These are phyloP conservation scores for Diploptera punctata DNA, from an alignment of 2,888 invertebrate genomes.

Conservation along the genomic window DNA sequence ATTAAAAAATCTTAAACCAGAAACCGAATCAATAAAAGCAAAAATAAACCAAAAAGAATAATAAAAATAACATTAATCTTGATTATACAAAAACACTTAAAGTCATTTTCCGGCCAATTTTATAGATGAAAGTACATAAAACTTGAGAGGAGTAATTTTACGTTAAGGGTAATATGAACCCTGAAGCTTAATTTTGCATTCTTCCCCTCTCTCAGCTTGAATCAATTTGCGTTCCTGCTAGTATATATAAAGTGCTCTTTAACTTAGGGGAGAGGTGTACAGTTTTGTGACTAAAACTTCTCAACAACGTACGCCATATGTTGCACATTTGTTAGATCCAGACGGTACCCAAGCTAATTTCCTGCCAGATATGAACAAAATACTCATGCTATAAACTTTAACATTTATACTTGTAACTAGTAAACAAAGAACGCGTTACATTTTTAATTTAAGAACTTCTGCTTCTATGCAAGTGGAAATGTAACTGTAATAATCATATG, in stretches of 20 bases:
- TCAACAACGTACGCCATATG: background rate
- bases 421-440: too few relatives aligned
- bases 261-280: background rate
- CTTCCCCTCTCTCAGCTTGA: constrained; percentile 1
- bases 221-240: background rate
- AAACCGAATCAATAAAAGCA: too few relatives aligned
- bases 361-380: background rate
- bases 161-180: background rate
- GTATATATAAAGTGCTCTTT: constrained; percentile 3
- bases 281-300: background rate
- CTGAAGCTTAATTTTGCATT: background rate
- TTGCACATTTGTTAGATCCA: background rate
- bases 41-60: too few relatives aligned
- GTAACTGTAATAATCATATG: too few relatives aligned
- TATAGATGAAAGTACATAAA: too few relatives aligned
- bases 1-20: too few relatives aligned
- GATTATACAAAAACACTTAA: too few relatives aligned
- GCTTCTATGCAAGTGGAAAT: too few relatives aligned
- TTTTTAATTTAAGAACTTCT: too few relatives aligned
- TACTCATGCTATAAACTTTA: constrained; percentile 13
- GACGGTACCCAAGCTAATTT: background rate
- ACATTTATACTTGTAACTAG: background rate
- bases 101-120: too few relatives aligned
- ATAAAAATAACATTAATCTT: too few relatives aligned
- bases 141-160: too few relatives aligned